phyloP scores from a whole-genome alignment of 2,888 invertebrate genomes.

The Philonicus albiceps region DNA sequence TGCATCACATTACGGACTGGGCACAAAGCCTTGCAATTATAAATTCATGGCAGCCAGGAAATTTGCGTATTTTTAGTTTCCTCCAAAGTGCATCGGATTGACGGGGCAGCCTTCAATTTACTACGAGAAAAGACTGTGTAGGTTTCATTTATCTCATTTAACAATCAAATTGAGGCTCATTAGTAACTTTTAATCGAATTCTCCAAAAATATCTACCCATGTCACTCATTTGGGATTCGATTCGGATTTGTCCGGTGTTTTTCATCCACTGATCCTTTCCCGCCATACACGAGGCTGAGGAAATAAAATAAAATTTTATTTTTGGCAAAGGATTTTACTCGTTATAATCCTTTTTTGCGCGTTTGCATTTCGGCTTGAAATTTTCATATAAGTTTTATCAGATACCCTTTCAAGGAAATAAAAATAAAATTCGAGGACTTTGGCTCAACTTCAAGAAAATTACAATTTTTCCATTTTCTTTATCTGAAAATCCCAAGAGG shows the following conservation, averaged over 20 bases:
- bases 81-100: neutral
- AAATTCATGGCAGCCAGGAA: neutral
- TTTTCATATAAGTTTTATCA: neutral
- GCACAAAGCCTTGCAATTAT: neutral
- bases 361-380: neutral
- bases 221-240: neutral
- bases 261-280: neutral
- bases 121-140: neutral
- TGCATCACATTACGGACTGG: neutral
- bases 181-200: neutral
- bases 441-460: neutral
- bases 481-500: neutral
- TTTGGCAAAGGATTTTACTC: neutral
- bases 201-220: neutral
- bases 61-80: neutral
- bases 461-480: neutral
- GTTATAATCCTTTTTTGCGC: neutral
- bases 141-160: neutral
- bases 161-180: neutral
- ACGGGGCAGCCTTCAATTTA: neutral
- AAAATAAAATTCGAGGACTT: neutral
- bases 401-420: neutral
- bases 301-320: neutral
- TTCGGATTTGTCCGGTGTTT: neutral
- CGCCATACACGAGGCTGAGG: neutral